These are phyloP conservation scores for Hypanus sabinus DNA, from an alignment of 2,113 vertebrate genomes.

Conservation along the genomic window DNA sequence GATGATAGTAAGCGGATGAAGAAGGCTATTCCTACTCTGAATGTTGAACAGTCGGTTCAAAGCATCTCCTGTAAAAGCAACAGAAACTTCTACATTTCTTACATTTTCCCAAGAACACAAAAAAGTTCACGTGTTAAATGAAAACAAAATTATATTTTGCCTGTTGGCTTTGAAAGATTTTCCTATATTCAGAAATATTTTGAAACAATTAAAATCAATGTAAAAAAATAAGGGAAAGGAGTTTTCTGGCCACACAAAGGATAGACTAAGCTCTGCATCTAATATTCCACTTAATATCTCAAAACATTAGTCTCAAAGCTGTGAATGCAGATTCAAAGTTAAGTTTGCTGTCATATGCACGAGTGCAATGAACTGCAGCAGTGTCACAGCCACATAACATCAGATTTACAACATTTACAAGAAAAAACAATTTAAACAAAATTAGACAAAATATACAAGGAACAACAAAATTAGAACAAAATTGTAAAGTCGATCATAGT, in stretches of 20 bases:
- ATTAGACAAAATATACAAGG: too few species aligned
- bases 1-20: not conserved
- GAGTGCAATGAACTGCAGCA: too few species aligned
- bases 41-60: not conserved
- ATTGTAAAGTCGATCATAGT: too few species aligned
- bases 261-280: not conserved
- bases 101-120: not conserved
- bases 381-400: too few species aligned
- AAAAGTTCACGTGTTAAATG: not conserved
- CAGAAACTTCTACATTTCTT: not conserved
- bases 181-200: not conserved
- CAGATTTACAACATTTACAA: too few species aligned
- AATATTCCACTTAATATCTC: not conserved
- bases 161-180: not conserved
- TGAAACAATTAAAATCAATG: not conserved
- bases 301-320: not conserved
- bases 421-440: too few species aligned
- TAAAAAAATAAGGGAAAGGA: not conserved
- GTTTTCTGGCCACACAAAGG: not conserved
- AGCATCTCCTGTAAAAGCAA: not conserved
- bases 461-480: too few species aligned
- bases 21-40: not conserved
- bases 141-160: not conserved
- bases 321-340: too few species aligned
- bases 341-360: too few species aligned